Conservation (phyloP, 2,888 invertebrate genomes). For the Acronicta psi region DNA sequence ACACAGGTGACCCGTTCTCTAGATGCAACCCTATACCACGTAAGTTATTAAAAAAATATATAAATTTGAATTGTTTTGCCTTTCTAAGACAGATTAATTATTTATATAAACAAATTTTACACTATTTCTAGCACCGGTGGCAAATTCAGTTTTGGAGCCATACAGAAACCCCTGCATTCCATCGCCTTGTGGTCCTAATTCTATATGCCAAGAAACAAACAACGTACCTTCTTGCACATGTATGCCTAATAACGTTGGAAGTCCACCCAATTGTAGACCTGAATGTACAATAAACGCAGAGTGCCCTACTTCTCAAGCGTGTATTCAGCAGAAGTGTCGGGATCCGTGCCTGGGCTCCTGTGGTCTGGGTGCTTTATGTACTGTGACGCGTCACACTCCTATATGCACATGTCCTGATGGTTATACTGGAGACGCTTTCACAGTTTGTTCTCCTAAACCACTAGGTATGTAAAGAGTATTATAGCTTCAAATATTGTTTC, state of each 20-base stretch:
- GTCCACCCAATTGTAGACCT: conserved; percentile 91
- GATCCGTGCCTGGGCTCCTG: conserved; percentile 93
- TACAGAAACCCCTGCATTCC: conserved; percentile 89
- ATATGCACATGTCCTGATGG: conserved; percentile 92
- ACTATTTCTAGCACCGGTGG: conserved; percentile 81
- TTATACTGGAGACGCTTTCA: conserved; percentile 91
- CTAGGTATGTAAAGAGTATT: conserved; percentile 64
- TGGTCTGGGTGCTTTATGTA: conserved; percentile 89
- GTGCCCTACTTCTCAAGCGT: conserved; percentile 91
- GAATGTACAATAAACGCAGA: conserved; percentile 93
- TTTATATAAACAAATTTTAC: conserved; percentile 40
- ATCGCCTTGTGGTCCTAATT: conserved; percentile 92
- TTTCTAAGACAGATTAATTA: too few species aligned
- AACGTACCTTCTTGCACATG: conserved; percentile 91
- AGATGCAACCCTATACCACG: conserved; percentile 88
- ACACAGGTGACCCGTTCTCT: conserved; percentile 92
- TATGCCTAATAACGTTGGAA: conserved; percentile 89
- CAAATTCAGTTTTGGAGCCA: conserved; percentile 83
- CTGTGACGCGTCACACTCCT: conserved; percentile 92
- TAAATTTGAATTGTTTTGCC: background rate
- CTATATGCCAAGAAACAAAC: conserved; percentile 89
- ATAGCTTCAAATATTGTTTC: too few species aligned
- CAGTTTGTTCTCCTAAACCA: conserved; percentile 83
- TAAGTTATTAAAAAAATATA: conserved; percentile 66
- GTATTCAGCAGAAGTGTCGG: conserved; percentile 92